Evolutionary conservation across 1,140 invertebrate genomes (phyloP).

Genomic region (Drosophila baimaii): DNA sequence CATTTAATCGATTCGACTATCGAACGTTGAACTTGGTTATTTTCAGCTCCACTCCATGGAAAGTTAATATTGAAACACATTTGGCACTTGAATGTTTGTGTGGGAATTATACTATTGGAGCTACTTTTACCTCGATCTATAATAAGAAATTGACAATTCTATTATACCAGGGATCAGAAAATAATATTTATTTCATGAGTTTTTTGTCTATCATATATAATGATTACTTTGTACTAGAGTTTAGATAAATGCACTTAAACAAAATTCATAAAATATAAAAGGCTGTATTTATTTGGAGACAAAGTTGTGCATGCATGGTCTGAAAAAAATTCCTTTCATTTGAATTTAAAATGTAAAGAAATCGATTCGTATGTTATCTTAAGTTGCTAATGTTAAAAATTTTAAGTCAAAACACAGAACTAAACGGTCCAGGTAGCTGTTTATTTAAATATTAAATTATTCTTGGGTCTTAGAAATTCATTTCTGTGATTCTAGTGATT

Average conservation of each 20-base stretch:
- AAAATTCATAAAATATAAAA: too few species aligned
- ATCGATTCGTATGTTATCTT: too few species aligned
- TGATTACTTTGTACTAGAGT: too few species aligned
- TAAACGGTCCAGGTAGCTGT: not conserved
- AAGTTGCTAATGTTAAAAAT: not conserved
- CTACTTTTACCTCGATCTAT: not conserved
- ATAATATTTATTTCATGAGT: too few species aligned
- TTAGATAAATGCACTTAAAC: too few species aligned
- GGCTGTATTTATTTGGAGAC: too few species aligned
- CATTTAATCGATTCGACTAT: conserved; percentile 48
- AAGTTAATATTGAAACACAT: not conserved
- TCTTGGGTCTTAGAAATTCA: not conserved
- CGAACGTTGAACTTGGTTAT: conserved; percentile 67
- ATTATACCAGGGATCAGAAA: too few species aligned
- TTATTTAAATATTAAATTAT: not conserved
- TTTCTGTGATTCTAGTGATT: not conserved
- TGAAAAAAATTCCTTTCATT: too few species aligned
- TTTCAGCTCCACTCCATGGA: conserved; percentile 4
- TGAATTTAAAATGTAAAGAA: too few species aligned
- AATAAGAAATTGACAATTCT: not conserved
- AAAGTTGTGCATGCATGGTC: too few species aligned
- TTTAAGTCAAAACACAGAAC: not conserved
- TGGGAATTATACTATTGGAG: not conserved
- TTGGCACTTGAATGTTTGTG: not conserved
- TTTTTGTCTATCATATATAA: too few species aligned